Base-by-base conservation (phyloP, 1,140 invertebrate species). In the Euwallacea similis region DNA sequence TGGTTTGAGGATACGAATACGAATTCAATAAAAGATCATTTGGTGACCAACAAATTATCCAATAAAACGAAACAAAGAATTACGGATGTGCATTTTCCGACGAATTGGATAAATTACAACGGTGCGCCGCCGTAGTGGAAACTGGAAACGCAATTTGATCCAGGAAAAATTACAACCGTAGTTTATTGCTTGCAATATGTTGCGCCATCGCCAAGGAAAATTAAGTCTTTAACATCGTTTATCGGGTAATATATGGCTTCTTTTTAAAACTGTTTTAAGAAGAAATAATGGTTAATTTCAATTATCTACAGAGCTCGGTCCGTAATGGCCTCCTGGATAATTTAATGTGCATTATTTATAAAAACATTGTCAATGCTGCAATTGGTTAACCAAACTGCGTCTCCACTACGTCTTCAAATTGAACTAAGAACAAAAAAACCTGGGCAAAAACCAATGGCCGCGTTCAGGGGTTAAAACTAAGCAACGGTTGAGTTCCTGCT, bases 21-120 rank as follows among this genome's bases (percentile, higher is more conserved):
- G 59, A 69, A 69, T 69, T 69, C 67, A 69, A 69, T 69, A 69
- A 69, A 62, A 47, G 59, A 69, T 62, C 67, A 69, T 69, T 69
- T 62, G 67, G 67, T 69, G 67, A 69, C 67, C 67, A 69, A 69
- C 67, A 69, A 69, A 69, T 62, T 69, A 69, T 58, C 67, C 58
- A 69, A 69, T 69, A 69, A 69, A 69, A 61, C 54, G 59, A 69
- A 69, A 69, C 67, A 69, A 69, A 62, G 67, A 61, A 55, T 60
- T 68, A 68, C 67, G 67, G 67, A 69, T 62, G 67, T 62, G 59
- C 50, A 61, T 61, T 69, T 67, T 62, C 44, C 59, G 15, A 66
- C 42, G 67, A 62, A 62, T 69, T 55, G 67, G 60, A 55, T 62
- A 69, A 69, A 69, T 69, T 69, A 61, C 55, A 55, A 42, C 59